Percentiles rank a stretch among this genome's conserved stretches.
phyloP scores from a whole-genome alignment of 2,797 vertebrate species.

The Tokudaia tokunoshimensis region DNA sequence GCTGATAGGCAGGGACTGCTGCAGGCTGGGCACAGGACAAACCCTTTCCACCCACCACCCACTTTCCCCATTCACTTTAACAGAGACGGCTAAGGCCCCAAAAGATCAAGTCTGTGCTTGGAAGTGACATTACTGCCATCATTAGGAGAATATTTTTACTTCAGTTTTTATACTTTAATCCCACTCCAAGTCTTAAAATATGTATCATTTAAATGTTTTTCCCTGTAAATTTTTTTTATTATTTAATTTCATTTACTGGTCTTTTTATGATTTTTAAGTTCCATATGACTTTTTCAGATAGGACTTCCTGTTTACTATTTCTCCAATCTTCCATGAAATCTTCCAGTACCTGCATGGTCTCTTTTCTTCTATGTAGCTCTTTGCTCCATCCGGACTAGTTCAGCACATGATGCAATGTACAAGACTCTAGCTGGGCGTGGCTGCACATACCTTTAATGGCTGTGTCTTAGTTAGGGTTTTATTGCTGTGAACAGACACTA shows the following conservation, averaged over 20 bases:
- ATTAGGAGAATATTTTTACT: background rate
- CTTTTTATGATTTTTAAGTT: constrained; percentile 52
- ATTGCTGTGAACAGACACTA: background rate
- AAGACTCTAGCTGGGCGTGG: background rate
- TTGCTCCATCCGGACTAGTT: constrained; percentile 54
- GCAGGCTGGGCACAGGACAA: background rate
- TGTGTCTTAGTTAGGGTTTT: background rate
- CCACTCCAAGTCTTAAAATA: constrained; percentile 29
- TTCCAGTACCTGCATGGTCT: constrained; percentile 5
- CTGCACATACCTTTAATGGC: background rate
- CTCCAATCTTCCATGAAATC: background rate
- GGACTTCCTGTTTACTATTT: constrained; percentile 10
- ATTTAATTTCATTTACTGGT: background rate
- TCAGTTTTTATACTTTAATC: constrained; percentile 1
- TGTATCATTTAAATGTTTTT: constrained; percentile 36
- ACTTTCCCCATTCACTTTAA: background rate
- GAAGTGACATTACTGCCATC: background rate
- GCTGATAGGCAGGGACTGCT: background rate
- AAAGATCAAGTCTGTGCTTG: background rate
- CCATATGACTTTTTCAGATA: background rate
- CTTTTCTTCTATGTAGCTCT: background rate
- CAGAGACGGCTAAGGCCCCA: background rate
- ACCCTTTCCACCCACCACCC: background rate
- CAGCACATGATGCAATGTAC: background rate
- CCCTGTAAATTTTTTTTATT: constrained; percentile 11